phyloP scores from a whole-genome alignment of 2,113 vertebrate genomes.

The Cranoglanis bouderius region DNA sequence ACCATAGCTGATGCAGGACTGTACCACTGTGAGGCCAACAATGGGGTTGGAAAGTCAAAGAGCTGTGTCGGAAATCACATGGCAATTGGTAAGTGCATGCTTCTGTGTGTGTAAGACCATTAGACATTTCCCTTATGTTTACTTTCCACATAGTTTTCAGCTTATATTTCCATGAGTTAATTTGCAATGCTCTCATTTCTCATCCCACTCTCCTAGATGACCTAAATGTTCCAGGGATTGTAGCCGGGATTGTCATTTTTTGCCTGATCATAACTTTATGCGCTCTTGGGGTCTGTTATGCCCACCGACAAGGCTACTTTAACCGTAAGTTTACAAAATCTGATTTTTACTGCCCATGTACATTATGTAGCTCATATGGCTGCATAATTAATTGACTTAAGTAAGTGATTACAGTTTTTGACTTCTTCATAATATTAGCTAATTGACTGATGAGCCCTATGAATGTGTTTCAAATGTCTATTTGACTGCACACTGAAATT shows the following conservation, averaged over 20 bases:
- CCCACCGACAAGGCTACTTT: slow-evolving; percentile 82
- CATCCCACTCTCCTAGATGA: slow-evolving; percentile 72
- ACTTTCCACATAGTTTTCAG: background rate
- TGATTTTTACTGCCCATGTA: background rate
- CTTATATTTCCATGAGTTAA: background rate
- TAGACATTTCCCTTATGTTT: background rate
- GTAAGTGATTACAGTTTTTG: background rate
- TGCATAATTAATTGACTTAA: background rate
- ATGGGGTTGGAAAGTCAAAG: slow-evolving; percentile 74
- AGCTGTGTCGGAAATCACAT: slow-evolving; percentile 76
- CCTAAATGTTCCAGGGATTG: slow-evolving; percentile 77
- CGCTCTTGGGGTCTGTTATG: slow-evolving; percentile 77
- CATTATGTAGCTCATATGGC: background rate
- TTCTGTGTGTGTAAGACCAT: background rate
- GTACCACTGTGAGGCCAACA: slow-evolving; percentile 82
- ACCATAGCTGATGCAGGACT: slow-evolving; percentile 79
- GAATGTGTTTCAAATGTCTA: background rate
- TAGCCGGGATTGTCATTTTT: slow-evolving; percentile 73
- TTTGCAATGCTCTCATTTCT: background rate
- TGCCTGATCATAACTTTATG: slow-evolving; percentile 73
- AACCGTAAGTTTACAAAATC: slow-evolving; percentile 56
- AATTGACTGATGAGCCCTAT: background rate
- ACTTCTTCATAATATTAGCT: background rate
- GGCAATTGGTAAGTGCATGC: slow-evolving; percentile 79
- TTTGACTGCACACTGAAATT: background rate